Percentiles rank a stretch among this genome's conserved stretches.
These are phyloP conservation scores for Mythimna pallens DNA, from an alignment of 2,888 invertebrate genomes.

Conservation along the genomic window DNA sequence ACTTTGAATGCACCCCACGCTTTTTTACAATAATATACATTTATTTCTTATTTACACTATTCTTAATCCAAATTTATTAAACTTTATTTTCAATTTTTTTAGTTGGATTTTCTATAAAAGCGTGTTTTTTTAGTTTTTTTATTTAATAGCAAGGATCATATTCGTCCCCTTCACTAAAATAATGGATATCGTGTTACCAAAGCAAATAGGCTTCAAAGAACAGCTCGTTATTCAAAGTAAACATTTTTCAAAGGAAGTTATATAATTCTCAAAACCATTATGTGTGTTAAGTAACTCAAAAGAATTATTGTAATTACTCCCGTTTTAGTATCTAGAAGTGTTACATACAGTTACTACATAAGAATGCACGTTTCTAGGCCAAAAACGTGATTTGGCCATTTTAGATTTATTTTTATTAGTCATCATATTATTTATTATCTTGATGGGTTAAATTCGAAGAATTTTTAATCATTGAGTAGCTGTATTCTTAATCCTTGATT, in stretches of 20 bases:
- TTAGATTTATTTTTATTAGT: background rate
- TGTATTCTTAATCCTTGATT: background rate
- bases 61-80: too few relatives aligned
- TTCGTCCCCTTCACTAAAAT: constrained; percentile 36
- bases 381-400: constrained; percentile 34
- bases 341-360: constrained; percentile 22
- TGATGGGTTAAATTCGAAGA: background rate
- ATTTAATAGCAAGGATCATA: constrained; percentile 38
- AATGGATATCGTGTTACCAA: constrained; percentile 47
- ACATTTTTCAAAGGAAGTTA: constrained; percentile 37
- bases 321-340: constrained; percentile 23
- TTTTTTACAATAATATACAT: too few relatives aligned
- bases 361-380: constrained; percentile 36
- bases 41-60: too few relatives aligned
- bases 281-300: constrained; percentile 36
- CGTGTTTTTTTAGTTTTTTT: too few relatives aligned
- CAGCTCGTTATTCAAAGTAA: constrained; percentile 30
- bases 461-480: background rate
- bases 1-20: too few relatives aligned
- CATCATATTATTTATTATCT: background rate
- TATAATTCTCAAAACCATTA: constrained; percentile 45
- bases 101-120: too few relatives aligned
- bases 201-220: constrained; percentile 50
- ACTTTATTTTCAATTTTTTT: too few relatives aligned
- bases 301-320: constrained; percentile 43